Evolutionary conservation across 2,888 invertebrate genomes (phyloP), one percentile per base, ranked within the genome.

Genomic region (Temnothorax ravouxi): DNA sequence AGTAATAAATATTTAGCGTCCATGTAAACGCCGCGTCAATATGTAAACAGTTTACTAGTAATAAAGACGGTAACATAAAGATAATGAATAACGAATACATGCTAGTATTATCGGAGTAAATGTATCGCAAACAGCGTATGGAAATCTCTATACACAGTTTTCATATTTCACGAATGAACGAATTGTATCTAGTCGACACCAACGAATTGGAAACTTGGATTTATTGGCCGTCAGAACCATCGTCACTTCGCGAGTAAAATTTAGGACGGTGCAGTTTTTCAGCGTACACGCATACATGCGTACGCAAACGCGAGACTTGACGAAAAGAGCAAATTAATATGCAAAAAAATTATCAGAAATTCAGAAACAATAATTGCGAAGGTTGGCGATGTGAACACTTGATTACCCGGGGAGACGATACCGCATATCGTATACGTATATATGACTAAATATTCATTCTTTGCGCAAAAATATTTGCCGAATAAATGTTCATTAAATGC

Each of bases 91-190:
- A 77, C 25, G 52, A 29, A 69, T 77, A n/a, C n/a, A 9, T 38
- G 38, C 67, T 18, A 41, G 52, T 69, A 80, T 88, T 88, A 84
- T 84, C 79, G 79, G 29, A 38, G 54, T 9, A 74, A 61, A 67
- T 52, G 47, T 34, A 64, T n/a, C 54, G 80, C 52, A 81, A 69
- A 67, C 64, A 66, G 64, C 25, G 62, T 76, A 44, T 29, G 75
- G 54, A 74, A 83, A 64, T n/a, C 75, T 61, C 29, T 29, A 56
- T 83, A 84, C 89, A 79, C 88, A 83, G 82, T 92, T 93, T 93
- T 92, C 92, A 93, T 93, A 94, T 93, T 94, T 94, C 92, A 94
- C 91, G 90, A 89, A 79, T 88, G 91, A 93, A 85, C 89, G 91
- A 88, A 88, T 92, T 92, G 91, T 91, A 91, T 92, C 90, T 91